Evolutionary conservation across 2,888 invertebrate species (phyloP).

Genomic region (Callyntrura guangdongensis): DNA sequence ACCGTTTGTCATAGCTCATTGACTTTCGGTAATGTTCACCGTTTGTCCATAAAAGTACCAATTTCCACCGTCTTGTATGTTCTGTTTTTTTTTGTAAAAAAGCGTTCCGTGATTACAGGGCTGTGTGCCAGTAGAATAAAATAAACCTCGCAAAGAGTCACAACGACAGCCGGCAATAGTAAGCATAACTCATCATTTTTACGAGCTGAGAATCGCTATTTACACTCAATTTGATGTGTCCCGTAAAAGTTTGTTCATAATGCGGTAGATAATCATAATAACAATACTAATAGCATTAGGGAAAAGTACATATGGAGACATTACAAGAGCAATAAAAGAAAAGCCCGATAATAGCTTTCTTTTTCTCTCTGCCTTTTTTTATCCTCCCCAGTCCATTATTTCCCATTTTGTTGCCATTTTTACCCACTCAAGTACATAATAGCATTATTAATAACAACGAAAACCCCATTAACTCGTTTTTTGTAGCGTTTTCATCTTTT

Average conservation of each 20-base stretch:
- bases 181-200: constrained; percentile 55
- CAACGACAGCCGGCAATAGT: neutral
- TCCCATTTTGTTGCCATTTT: constrained; percentile 25
- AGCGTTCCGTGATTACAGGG: too few relatives aligned
- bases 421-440: neutral
- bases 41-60: constrained; percentile 50
- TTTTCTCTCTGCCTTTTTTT: too few relatives aligned
- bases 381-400: constrained; percentile 12
- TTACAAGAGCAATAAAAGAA: constrained; percentile 15
- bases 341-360: neutral
- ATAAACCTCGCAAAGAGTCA: neutral
- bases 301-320: constrained; percentile 33
- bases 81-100: too few relatives aligned
- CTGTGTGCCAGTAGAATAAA: too few relatives aligned
- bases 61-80: constrained; percentile 15
- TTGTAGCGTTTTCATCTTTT: constrained; percentile 2
- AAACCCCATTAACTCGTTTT: constrained; percentile 5
- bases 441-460: constrained; percentile 20
- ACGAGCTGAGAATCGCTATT: constrained; percentile 67
- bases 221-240: constrained; percentile 70
- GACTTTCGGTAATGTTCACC: constrained; percentile 34
- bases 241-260: too few relatives aligned
- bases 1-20: constrained; percentile 68
- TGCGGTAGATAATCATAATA: too few relatives aligned
- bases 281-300: constrained; percentile 32